A percentile compares a stretch with the other conserved stretches of the same genome.
These are phyloP conservation scores for Aphrocallistes beatrix DNA, from an alignment of 37 sponge, comb jelly and placozoan genomes.

Conservation along the genomic window DNA sequence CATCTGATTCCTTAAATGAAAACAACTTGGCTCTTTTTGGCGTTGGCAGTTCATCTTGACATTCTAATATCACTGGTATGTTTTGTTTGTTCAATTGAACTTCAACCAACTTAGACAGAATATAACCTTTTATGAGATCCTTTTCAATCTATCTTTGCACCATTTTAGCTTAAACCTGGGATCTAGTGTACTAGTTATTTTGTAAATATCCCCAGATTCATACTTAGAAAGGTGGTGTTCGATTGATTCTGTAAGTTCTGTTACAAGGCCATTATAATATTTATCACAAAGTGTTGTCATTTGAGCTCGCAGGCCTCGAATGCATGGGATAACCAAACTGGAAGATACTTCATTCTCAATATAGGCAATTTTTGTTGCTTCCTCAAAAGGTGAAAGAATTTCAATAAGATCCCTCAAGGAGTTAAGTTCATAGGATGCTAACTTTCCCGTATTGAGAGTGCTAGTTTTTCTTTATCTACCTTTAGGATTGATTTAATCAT, in stretches of 20 bases:
- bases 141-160: slow-evolving; percentile 21
- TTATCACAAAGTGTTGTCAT: slow-evolving; percentile 7
- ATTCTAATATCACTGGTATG: slow-evolving; percentile 6
- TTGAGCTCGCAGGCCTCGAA: slow-evolving; percentile 5
- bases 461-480: slow-evolving; percentile 25
- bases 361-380: slow-evolving; percentile 22
- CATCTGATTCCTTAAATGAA: slow-evolving; percentile 11
- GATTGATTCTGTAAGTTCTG: slow-evolving; percentile 3
- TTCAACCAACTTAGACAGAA: background rate
- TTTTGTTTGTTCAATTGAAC: background rate
- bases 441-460: background rate
- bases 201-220: background rate
- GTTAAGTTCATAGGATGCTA: slow-evolving; percentile 24
- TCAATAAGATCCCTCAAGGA: slow-evolving; percentile 5
- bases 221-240: slow-evolving; percentile 19
- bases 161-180: slow-evolving; percentile 30
- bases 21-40: background rate
- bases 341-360: slow-evolving; percentile 22
- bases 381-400: slow-evolving; percentile 27
- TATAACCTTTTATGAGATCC: slow-evolving; percentile 10
- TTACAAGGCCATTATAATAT: slow-evolving; percentile 14
- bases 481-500: slow-evolving; percentile 22
- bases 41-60: slow-evolving; percentile 14
- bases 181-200: slow-evolving; percentile 22
- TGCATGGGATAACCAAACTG: slow-evolving; percentile 26